Base-by-base conservation (phyloP, 2,113 vertebrate genomes). In the Otolemur garnettii region DNA sequence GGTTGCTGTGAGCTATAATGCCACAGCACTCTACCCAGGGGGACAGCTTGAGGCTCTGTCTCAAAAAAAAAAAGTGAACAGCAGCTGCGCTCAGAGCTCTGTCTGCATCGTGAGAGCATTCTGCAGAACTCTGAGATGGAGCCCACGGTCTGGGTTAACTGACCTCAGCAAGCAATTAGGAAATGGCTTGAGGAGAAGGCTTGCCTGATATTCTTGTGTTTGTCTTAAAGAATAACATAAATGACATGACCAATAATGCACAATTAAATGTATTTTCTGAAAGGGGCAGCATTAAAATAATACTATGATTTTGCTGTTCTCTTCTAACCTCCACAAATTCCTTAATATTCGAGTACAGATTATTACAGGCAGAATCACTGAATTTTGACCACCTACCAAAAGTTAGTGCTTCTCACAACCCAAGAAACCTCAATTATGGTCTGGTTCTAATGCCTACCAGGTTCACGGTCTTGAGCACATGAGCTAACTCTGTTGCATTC, bases 231-330 rank as follows among this genome's bases (percentile, higher is more conserved):
- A 90, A 68, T 33, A 33, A 4, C 45, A 57, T 19, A 13, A 72
- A 68, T 78, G 33, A 38, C 4, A 1, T 33, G 60, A 78, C 45
- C 91, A 88, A 80, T 55, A 35, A 84, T 2, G 17, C 64, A 60
- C 45, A 62, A 30, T 77, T 86, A 87, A 75, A 38, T 89, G 13
- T 28, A 42, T 85, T 87, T 92, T 21, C 88, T 93, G 22, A 35
- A 80, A 59, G 42, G 33, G 77, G 35, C 5, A 26, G 2, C 11
- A 10, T 12, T 59, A 74, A 87, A 45, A 45, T 17, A 19, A 4
- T 86, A 18, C 18, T 90, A 1, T n/a, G 30, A 69, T 82, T 87
- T 89, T 74, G 1, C n/a, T 42, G 0, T 60, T 82, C 59, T 90
- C 12, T 66, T 38, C 64, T 90, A 66, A 78, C 4, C 60, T 83